Evolutionary conservation across 2,113 vertebrate genomes (phyloP), one percentile per base, ranked within the genome.

Genomic region (Benitochromis conjunctus): DNA sequence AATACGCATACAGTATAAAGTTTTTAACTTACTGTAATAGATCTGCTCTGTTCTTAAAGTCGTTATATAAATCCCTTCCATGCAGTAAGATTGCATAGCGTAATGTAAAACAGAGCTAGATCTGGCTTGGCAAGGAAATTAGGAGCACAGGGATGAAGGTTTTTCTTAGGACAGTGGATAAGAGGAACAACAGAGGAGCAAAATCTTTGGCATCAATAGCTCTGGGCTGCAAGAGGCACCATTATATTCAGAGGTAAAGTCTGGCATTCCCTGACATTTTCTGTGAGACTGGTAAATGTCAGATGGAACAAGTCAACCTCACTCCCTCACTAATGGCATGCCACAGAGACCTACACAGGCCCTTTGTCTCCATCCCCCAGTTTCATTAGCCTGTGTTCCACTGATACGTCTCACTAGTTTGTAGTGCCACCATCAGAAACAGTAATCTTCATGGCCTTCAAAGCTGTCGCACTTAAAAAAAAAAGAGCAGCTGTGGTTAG

Each of bases 241-340:
- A 91, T 92, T 90, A 89, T 94, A 95, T 94, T 90, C 90, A 81
- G 90, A 89, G 92, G 93, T 94, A 94, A 93, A 93, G 90, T 87
- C 89, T 95, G 95, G 87, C 92, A 96, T 96, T 96, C 92, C 76
- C 41, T 95, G 95, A 96, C 95, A 96, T 96, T 96, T 96, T 94
- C 93, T 90, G 85, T 89, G 64, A 69, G 86, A 89, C 88, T 94
- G 89, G 90, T 93, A 95, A 96, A 96, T 96, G 95, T 96, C 95
- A 96, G 77, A 81, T 86, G 89, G 91, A 94, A 86, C 89, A 88
- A 94, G 94, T 90, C 88, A 88, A 90, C 85, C 90, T 85, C 69
- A 84, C 83, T 83, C 78, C 81, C 64, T 81, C 89, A 86, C 87
- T 94, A 91, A 94, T 88, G 84, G 89, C 92, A 92, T 87, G 86